phyloP scores from a whole-genome alignment of 2,113 vertebrate genomes.

The Xenus cinereus region DNA sequence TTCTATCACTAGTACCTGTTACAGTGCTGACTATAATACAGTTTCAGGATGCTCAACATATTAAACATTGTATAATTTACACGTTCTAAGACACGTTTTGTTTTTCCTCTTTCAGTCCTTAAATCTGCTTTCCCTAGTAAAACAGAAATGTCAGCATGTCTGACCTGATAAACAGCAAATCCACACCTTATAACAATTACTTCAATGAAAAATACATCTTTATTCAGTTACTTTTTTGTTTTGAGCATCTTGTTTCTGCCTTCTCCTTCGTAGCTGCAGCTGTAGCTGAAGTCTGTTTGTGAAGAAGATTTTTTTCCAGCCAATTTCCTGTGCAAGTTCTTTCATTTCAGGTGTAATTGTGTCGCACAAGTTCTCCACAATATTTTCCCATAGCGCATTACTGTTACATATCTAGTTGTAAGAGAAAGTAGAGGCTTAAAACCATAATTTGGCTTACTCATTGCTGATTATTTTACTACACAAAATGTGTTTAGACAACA shows the following conservation, averaged over 20 bases:
- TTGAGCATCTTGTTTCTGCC: background rate
- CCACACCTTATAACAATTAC: background rate
- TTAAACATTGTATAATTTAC: background rate
- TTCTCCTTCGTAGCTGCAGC: conserved; percentile 74
- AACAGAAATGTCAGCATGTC: background rate
- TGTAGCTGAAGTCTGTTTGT: conserved; percentile 80
- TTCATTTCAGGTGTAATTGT: conserved; percentile 71
- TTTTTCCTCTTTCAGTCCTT: background rate
- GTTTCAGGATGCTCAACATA: background rate
- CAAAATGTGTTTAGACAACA: background rate
- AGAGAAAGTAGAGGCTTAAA: background rate
- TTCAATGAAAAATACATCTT: background rate
- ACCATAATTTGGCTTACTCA: background rate
- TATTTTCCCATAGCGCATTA: conserved; percentile 74
- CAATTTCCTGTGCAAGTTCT: conserved; percentile 52
- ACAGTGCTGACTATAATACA: background rate
- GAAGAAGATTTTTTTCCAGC: conserved; percentile 77
- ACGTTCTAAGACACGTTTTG: background rate
- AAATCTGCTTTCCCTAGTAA: background rate
- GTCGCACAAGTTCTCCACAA: conserved; percentile 55
- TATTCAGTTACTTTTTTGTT: background rate
- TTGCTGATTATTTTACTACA: background rate
- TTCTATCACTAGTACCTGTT: background rate
- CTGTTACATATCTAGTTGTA: conserved; percentile 71
- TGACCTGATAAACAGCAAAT: background rate